A percentile compares a stretch with the other conserved stretches of the same genome.
These are phyloP conservation scores for Monochamus saltuarius DNA, from an alignment of 1,140 invertebrate genomes.

Conservation along the genomic window DNA sequence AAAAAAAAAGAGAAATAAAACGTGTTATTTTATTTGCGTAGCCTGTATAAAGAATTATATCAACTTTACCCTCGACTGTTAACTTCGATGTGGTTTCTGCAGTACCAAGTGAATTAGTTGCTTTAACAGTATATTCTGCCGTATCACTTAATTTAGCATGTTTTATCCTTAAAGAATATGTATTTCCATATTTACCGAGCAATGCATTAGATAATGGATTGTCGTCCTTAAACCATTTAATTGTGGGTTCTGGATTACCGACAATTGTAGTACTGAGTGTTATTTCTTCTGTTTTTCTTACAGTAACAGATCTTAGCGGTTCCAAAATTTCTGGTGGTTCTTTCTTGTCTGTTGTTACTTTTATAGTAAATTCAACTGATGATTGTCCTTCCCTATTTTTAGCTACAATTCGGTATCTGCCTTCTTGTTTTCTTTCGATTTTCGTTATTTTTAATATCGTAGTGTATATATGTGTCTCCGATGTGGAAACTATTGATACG, in stretches of 20 bases:
- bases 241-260: conserved; percentile 76
- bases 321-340: conserved; percentile 81
- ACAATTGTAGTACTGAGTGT: conserved; percentile 75
- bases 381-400: conserved; percentile 90
- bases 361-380: conserved; percentile 75
- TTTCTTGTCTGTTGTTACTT: conserved; percentile 74
- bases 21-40: too few species aligned
- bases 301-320: conserved; percentile 69
- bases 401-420: conserved; percentile 83
- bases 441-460: conserved; percentile 78
- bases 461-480: conserved; percentile 88
- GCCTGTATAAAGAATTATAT: neutral
- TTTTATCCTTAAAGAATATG: conserved; percentile 67
- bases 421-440: conserved; percentile 78
- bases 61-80: conserved; percentile 73
- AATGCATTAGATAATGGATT: conserved; percentile 62
- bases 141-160: conserved; percentile 67
- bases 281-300: conserved; percentile 76
- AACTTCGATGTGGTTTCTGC: conserved; percentile 74
- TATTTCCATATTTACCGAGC: conserved; percentile 67
- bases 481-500: conserved; percentile 72
- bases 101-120: conserved; percentile 74
- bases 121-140: conserved; percentile 79
- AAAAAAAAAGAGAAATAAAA: too few species aligned
- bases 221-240: conserved; percentile 78